These are phyloP conservation scores for Lophotis ruficrista DNA, from an alignment of 2,113 vertebrate species.

Conservation along the genomic window DNA sequence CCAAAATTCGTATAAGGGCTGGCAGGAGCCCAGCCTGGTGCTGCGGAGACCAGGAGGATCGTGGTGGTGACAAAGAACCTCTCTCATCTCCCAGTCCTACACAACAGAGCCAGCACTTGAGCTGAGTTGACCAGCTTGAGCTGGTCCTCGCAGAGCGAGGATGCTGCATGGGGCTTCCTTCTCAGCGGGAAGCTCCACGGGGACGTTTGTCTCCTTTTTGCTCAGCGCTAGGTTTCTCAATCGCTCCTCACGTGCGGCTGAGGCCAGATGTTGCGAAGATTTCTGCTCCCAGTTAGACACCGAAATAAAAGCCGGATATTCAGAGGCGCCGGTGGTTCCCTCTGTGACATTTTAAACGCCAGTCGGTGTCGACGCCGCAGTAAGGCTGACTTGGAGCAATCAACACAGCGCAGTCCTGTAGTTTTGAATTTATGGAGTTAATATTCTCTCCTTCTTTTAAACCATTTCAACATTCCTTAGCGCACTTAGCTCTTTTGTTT, in stretches of 20 bases:
- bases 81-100: neutral
- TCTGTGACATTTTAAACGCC: neutral
- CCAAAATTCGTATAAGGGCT: neutral
- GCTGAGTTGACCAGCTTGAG: no score
- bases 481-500: neutral
- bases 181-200: neutral
- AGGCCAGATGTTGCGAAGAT: neutral
- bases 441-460: neutral
- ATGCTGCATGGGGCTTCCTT: accelerated
- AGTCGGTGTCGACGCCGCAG: neutral
- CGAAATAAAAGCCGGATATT: neutral
- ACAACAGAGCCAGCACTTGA: accelerated
- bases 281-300: neutral
- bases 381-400: neutral
- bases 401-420: neutral
- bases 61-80: neutral
- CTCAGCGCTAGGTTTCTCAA: neutral
- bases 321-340: neutral
- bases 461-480: neutral
- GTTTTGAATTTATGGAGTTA: neutral
- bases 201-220: neutral
- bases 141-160: neutral
- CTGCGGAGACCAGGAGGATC: neutral
- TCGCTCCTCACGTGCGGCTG: accelerated
- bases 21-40: neutral